These are phyloP conservation scores for Scolopax bukidnonensis DNA, from an alignment of 2,797 vertebrate genomes.

Conservation along the genomic window DNA sequence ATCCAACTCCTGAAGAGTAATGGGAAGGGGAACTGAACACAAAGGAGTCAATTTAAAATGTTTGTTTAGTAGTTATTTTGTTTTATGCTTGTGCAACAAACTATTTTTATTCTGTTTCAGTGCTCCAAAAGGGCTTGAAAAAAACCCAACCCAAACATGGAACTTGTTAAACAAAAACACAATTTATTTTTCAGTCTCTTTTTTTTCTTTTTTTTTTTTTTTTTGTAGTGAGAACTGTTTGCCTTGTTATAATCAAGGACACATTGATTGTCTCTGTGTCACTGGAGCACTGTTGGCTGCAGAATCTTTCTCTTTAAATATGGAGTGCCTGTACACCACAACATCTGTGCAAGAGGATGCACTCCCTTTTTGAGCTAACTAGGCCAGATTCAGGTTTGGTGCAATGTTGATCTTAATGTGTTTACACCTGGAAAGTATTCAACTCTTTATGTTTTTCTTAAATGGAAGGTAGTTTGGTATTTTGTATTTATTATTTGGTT, in stretches of 20 bases:
- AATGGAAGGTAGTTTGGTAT: background rate
- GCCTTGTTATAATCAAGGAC: constrained; percentile 54
- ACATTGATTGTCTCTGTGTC: constrained; percentile 39
- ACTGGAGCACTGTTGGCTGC: constrained; percentile 6
- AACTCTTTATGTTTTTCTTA: background rate
- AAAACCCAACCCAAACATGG: constrained; percentile 53
- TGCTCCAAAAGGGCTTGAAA: constrained; percentile 39
- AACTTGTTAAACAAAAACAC: constrained; percentile 64
- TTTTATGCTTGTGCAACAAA: constrained; percentile 64
- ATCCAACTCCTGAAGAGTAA: background rate
- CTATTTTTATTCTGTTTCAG: constrained; percentile 64
- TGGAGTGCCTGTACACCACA: background rate
- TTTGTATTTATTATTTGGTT: constrained; percentile 3
- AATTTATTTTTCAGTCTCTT: constrained; percentile 55
- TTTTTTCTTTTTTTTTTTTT: background rate
- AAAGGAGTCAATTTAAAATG: constrained; percentile 28
- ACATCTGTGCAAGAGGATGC: background rate
- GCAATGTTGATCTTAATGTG: background rate
- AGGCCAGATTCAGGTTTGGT: background rate
- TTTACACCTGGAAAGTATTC: constrained; percentile 16
- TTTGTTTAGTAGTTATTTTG: constrained; percentile 64
- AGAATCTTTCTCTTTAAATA: constrained; percentile 1
- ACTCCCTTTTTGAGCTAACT: background rate
- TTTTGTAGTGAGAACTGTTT: constrained; percentile 50
- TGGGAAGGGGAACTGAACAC: background rate